Evolutionary conservation across 2,113 vertebrate species (phyloP).

Genomic region (Austrofundulus limnaeus): DNA sequence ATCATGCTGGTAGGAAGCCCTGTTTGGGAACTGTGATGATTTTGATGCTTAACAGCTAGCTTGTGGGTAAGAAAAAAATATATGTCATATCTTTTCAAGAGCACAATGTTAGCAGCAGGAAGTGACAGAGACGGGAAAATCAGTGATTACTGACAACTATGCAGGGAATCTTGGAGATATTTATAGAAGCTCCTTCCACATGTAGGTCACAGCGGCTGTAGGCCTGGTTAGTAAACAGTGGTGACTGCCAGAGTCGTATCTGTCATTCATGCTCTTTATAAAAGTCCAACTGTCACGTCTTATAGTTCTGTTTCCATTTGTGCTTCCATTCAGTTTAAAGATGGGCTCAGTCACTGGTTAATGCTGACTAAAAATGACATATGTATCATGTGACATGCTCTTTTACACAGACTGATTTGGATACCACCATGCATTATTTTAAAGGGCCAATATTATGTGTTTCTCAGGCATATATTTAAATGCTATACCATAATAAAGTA

Average conservation of each 20-base stretch:
- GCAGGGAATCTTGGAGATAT: constrained; percentile 10
- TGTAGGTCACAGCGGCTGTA: constrained; percentile 2
- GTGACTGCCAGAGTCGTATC: background rate
- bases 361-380: too few relatives aligned
- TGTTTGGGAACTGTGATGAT: constrained; percentile 47
- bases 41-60: constrained; percentile 63
- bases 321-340: background rate
- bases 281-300: background rate
- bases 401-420: too few relatives aligned
- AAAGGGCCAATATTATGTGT: too few relatives aligned
- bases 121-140: constrained; percentile 46
- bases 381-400: too few relatives aligned
- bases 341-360: too few relatives aligned
- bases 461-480: too few relatives aligned
- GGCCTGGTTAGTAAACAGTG: constrained; percentile 4
- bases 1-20: constrained; percentile 48
- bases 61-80: constrained; percentile 43
- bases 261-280: background rate
- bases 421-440: too few relatives aligned
- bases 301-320: background rate
- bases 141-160: constrained; percentile 24
- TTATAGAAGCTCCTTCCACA: constrained; percentile 9
- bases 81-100: constrained; percentile 64
- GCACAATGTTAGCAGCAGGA: constrained; percentile 54
- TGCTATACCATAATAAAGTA: too few relatives aligned